Percentiles rank a stretch among this genome's conserved stretches.
Evolutionary conservation across 2,797 vertebrate genomes (phyloP).

Genomic region (Phalloptychus januarius): DNA sequence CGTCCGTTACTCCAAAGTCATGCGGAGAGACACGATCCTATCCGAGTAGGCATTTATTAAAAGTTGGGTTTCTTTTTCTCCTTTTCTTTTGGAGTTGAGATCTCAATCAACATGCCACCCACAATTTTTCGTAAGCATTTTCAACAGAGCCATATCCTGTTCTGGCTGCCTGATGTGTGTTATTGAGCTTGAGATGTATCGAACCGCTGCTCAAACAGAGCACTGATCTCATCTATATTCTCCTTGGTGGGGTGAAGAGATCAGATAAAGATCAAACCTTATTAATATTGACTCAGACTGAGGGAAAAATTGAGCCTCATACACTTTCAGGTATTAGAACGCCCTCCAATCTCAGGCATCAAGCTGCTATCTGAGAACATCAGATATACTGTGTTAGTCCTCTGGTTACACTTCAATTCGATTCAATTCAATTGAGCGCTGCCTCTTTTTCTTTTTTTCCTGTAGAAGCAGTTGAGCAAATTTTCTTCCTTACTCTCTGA

Average conservation of each 20-base stretch:
- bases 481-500: constrained; percentile 53
- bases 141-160: constrained; percentile 64
- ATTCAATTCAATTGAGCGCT: constrained; percentile 77
- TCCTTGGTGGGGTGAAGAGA: constrained; percentile 79
- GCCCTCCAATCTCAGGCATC: constrained; percentile 71
- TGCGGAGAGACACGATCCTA: constrained; percentile 52
- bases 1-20: constrained; percentile 56
- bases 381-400: constrained; percentile 78
- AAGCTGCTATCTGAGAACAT: constrained; percentile 79
- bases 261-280: constrained; percentile 84
- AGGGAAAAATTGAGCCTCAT: constrained; percentile 75
- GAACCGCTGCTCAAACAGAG: constrained; percentile 82
- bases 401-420: constrained; percentile 80
- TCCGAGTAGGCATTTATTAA: constrained; percentile 68
- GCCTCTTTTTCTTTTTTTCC: constrained; percentile 24
- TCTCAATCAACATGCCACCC: constrained; percentile 67
- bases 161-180: constrained; percentile 68
- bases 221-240: constrained; percentile 82
- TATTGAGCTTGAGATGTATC: constrained; percentile 78
- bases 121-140: constrained; percentile 69
- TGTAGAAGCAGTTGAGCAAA: constrained; percentile 67
- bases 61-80: constrained; percentile 13
- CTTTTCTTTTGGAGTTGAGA: constrained; percentile 33
- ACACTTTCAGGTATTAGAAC: constrained; percentile 79
- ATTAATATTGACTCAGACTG: constrained; percentile 83